Base-by-base conservation (phyloP, 2,113 vertebrate species). In the Tychaedon coryphoeus region DNA sequence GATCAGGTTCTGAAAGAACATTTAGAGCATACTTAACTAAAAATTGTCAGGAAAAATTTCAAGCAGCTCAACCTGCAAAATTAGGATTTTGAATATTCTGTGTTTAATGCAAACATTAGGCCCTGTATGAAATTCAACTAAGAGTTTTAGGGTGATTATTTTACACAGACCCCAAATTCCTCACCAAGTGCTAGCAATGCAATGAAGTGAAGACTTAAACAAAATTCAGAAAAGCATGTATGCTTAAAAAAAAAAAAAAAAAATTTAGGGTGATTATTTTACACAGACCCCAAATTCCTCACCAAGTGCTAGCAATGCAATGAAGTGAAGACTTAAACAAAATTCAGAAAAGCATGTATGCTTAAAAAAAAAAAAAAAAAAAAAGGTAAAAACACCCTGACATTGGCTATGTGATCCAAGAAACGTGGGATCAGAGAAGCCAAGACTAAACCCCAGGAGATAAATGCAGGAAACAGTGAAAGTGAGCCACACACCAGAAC, bases 11-110 rank as follows among this genome's bases (percentile, higher is more conserved):
- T 76, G 29, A 50, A 92, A 88, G 25, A 24, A 36, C 6, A 45
- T 36, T 69, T 69, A 57, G 15, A 76, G 11, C 81, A 61, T 12
- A 29, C 8, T 45, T 51, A 51, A 83, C 5, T 58, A 43, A 80
- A 83, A 94, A 65, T 1, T 53, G 20, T 47, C 36, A 80, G 19
- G 23, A 92, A 89, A 36, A 76, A 50, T 47, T 66, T 74, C 53
- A 79, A 73, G 34, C 26, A 86, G 24, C 26, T 66, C 12, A 42
- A n/a, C 8, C 16, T 11, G 29, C 12, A 79, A 83, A 88, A 66
- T 13, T 33, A 34, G 0, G 0, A 25, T 66, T 56, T 38, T 18
- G 18, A 86, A 38, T 4, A 64, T 15, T 40, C 28, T 0, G 2
- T 19, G 10, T 14, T 34, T 57, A 72, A 38, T 17, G 4, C 56